Conservation (phyloP, 2,113 vertebrate species). For the Mugil cephalus region DNA sequence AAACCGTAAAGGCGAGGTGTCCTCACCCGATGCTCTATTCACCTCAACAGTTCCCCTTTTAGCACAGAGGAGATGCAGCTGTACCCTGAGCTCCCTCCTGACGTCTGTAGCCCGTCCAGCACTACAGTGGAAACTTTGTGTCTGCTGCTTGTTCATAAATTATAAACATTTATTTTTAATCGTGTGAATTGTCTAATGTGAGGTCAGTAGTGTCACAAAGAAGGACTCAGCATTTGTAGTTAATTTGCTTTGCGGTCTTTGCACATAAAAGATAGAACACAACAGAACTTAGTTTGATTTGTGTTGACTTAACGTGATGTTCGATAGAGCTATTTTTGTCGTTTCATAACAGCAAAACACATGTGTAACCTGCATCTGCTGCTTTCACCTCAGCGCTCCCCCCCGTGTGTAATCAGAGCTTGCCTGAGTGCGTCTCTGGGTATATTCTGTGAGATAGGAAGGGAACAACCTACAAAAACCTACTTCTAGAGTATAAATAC, state of each 20-base stretch:
- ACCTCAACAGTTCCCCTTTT: no score
- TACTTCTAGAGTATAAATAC: conserved; percentile 42
- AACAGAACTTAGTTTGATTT: no score
- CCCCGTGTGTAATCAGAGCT: not conserved
- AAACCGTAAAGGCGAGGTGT: no score
- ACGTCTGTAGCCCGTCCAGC: no score
- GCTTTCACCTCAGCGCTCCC: not conserved
- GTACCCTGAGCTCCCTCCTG: no score
- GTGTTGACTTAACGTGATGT: not conserved
- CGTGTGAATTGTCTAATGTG: no score
- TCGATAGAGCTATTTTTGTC: not conserved
- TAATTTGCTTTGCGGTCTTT: not conserved
- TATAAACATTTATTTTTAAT: no score
- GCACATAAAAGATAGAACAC: not conserved
- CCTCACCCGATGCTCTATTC: no score
- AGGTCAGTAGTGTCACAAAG: not conserved
- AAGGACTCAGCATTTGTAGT: not conserved
- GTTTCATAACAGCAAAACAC: not conserved
- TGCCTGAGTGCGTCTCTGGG: not conserved
- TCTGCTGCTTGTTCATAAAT: no score
- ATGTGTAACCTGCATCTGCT: not conserved
- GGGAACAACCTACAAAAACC: conserved; percentile 25
- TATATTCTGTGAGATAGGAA: conserved; percentile 5
- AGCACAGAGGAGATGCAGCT: no score
- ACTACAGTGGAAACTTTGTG: no score